Evolutionary conservation across 2,797 vertebrate species (phyloP).

Genomic region (Sebastes taczanowskii): DNA sequence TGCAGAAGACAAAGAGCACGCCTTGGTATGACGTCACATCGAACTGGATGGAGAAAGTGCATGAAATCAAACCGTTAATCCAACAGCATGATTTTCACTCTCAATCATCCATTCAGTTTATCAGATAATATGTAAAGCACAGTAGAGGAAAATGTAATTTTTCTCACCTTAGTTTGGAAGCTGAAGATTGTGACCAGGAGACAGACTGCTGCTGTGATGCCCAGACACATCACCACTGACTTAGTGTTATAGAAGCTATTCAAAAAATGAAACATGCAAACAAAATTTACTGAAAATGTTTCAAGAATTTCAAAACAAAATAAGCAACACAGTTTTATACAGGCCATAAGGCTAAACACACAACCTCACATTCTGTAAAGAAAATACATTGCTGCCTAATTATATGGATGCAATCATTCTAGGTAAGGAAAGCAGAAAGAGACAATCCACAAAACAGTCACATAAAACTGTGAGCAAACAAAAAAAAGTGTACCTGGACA

Average conservation of each 20-base stretch:
- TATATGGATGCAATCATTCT: background rate
- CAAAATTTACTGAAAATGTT: background rate
- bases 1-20: conserved; percentile 88
- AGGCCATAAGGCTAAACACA: background rate
- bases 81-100: background rate
- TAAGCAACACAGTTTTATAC: background rate
- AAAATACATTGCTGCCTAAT: background rate
- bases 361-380: background rate
- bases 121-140: background rate
- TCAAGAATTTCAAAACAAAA: background rate
- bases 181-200: conserved; percentile 91
- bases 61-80: background rate
- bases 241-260: conserved; percentile 92
- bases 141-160: background rate
- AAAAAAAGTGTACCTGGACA: conserved; percentile 86
- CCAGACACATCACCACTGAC: conserved; percentile 91
- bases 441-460: background rate
- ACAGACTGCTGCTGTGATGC: conserved; percentile 91
- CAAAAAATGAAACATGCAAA: conserved; percentile 15
- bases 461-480: background rate
- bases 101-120: background rate
- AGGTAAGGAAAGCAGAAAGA: background rate
- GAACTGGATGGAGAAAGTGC: conserved; percentile 76
- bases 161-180: conserved; percentile 92
- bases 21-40: conserved; percentile 93